Percentiles rank a stretch among this genome's conserved stretches.
These are phyloP conservation scores for Phortica variegata DNA, from an alignment of 1,140 invertebrate genomes.

Conservation along the genomic window DNA sequence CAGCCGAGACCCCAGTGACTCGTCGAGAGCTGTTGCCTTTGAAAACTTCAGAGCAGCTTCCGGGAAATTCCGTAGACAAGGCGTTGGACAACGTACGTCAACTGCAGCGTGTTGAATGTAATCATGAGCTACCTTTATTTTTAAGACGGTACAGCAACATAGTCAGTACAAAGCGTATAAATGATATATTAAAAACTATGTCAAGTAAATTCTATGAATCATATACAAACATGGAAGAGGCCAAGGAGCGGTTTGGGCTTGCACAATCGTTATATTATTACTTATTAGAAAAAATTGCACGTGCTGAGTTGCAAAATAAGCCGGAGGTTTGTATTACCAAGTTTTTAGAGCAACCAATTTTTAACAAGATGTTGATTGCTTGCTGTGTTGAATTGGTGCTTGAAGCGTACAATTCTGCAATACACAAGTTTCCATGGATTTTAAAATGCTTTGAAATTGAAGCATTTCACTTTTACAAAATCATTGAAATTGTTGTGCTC, in stretches of 20 bases:
- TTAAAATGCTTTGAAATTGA: slow-evolving; percentile 78
- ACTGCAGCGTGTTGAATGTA: not conserved
- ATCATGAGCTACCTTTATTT: slow-evolving; percentile 1
- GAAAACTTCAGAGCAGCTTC: too few species aligned
- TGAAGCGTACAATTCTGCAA: slow-evolving; percentile 76
- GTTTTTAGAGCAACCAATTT: slow-evolving; percentile 67
- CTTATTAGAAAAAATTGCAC: slow-evolving; percentile 81
- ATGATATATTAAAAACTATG: not conserved
- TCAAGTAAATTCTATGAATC: not conserved
- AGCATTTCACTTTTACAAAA: slow-evolving; percentile 91
- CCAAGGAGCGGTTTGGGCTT: slow-evolving; percentile 11
- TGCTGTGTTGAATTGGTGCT: slow-evolving; percentile 91
- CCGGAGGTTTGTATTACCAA: slow-evolving; percentile 65
- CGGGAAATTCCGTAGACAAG: too few species aligned
- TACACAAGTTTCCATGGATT: slow-evolving; percentile 86
- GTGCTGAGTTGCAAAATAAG: slow-evolving; percentile 73
- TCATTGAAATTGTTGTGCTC: slow-evolving; percentile 90
- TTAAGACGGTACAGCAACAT: slow-evolving; percentile 4
- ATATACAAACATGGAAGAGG: not conserved
- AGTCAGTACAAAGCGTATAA: too few species aligned
- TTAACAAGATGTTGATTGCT: slow-evolving; percentile 84
- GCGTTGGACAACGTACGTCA: too few species aligned
- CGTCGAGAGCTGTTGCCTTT: not conserved
- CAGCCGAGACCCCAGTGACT: not conserved
- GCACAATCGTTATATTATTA: slow-evolving; percentile 72